These are phyloP conservation scores for Cyphomyrus discorhynchus DNA, from an alignment of 2,113 vertebrate species.

Conservation along the genomic window DNA sequence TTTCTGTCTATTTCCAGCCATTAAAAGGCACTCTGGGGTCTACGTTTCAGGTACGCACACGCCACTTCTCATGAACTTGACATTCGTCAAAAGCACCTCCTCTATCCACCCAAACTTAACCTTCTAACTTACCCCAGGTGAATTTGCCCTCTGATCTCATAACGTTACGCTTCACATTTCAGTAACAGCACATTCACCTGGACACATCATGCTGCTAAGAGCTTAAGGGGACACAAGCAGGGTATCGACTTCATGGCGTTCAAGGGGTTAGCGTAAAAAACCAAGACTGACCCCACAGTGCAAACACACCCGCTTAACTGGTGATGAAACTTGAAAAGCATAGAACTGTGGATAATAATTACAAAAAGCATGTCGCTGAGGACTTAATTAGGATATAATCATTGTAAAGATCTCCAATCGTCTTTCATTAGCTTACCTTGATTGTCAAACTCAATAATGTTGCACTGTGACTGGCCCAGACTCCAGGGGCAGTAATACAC, in stretches of 20 bases:
- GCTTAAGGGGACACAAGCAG: neutral
- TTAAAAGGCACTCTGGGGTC: neutral
- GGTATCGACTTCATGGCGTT: neutral
- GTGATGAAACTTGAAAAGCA: neutral
- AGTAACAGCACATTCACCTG: neutral
- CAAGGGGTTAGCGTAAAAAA: neutral
- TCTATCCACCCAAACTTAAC: neutral
- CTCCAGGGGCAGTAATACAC: constrained; percentile 84
- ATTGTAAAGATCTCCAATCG: neutral
- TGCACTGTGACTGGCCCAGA: constrained; percentile 44
- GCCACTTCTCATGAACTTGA: neutral
- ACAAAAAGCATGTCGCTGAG: neutral
- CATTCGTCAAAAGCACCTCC: neutral
- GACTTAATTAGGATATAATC: neutral
- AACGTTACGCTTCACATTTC: neutral
- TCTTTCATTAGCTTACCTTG: constrained; percentile 58
- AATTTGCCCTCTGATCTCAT: neutral
- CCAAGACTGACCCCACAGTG: neutral
- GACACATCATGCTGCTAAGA: neutral
- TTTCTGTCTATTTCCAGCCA: neutral
- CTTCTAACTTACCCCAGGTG: neutral
- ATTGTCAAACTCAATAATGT: constrained; percentile 68
- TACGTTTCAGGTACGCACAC: neutral
- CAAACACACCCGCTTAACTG: neutral
- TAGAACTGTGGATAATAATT: neutral